A percentile compares a stretch with the other conserved stretches of the same genome.
These are phyloP conservation scores for Odontomyia ornata DNA, from an alignment of 2,888 invertebrate genomes.

Conservation along the genomic window DNA sequence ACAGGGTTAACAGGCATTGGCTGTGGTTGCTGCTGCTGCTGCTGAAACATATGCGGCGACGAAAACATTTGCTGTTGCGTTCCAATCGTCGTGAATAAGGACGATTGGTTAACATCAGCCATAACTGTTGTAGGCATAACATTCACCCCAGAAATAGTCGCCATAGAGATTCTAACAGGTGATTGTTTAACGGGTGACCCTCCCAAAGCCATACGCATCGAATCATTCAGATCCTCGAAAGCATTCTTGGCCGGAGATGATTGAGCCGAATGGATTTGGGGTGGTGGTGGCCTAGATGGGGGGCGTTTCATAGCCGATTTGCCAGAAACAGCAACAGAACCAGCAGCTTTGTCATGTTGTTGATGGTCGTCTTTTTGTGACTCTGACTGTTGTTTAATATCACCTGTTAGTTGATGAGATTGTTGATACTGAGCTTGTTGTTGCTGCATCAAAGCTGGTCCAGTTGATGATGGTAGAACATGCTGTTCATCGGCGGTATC, in stretches of 20 bases:
- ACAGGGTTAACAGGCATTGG: slow-evolving; percentile 45
- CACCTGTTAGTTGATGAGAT: slow-evolving; percentile 43
- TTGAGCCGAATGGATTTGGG: slow-evolving; percentile 55
- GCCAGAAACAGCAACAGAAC: slow-evolving; percentile 35
- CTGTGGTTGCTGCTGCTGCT: slow-evolving; percentile 53
- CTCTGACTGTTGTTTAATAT: slow-evolving; percentile 30
- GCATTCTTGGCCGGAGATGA: slow-evolving; percentile 68
- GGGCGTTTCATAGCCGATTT: slow-evolving; percentile 48
- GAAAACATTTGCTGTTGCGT: slow-evolving; percentile 4
- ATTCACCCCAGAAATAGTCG: slow-evolving; percentile 48
- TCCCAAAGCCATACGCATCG: slow-evolving; percentile 74
- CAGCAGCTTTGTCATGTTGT: slow-evolving; percentile 32
- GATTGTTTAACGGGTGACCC: slow-evolving; percentile 60
- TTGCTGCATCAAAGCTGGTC: slow-evolving; percentile 2
- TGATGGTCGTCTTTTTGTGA: slow-evolving; percentile 40
- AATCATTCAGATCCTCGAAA: slow-evolving; percentile 75
- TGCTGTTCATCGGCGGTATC: slow-evolving; percentile 51
- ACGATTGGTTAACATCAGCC: slow-evolving; percentile 22
- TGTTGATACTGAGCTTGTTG: slow-evolving; percentile 47
- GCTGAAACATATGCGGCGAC: slow-evolving; percentile 53
- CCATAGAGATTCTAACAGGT: slow-evolving; percentile 47
- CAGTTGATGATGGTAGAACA: slow-evolving; percentile 47
- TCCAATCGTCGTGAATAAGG: background rate
- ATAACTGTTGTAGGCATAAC: slow-evolving; percentile 44
- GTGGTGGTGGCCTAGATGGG: slow-evolving; percentile 65